These are phyloP conservation scores for Molossus alvarezi DNA, from an alignment of 2,797 vertebrate species.

Conservation along the genomic window DNA sequence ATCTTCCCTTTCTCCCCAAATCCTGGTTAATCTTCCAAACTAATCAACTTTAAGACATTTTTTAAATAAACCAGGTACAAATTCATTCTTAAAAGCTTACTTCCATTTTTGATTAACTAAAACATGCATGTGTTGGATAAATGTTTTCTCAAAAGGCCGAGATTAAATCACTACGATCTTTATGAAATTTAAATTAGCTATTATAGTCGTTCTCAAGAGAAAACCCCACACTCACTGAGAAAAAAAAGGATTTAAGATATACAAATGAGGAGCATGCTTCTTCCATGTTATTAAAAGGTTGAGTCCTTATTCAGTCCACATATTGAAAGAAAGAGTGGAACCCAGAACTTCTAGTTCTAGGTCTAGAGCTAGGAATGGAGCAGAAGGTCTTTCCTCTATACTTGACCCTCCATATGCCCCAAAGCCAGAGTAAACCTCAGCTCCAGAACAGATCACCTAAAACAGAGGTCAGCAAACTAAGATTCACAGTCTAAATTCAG, in stretches of 20 bases:
- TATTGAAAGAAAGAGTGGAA: neutral
- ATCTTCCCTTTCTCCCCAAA: conserved; percentile 36
- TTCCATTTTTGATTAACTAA: conserved; percentile 34
- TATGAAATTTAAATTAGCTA: conserved; percentile 46
- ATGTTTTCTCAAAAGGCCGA: conserved; percentile 27
- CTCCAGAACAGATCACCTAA: neutral
- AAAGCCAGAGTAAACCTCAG: neutral
- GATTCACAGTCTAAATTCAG: neutral
- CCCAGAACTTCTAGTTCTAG: neutral
- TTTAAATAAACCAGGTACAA: neutral
- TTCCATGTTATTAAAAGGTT: neutral
- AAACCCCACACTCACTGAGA: neutral
- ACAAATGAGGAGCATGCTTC: neutral
- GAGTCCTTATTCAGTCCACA: neutral
- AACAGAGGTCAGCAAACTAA: neutral
- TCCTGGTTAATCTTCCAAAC: conserved; percentile 5
- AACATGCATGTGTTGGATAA: neutral
- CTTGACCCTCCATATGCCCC: neutral
- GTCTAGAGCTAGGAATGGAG: neutral
- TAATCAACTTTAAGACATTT: neutral
- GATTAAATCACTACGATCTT: neutral
- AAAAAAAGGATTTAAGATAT: conserved; percentile 11
- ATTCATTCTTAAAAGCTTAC: conserved; percentile 43
- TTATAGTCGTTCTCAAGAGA: neutral
- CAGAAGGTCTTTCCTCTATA: neutral